phyloP scores from a whole-genome alignment of 2,797 vertebrate genomes.

The Anguilla megastoma region DNA sequence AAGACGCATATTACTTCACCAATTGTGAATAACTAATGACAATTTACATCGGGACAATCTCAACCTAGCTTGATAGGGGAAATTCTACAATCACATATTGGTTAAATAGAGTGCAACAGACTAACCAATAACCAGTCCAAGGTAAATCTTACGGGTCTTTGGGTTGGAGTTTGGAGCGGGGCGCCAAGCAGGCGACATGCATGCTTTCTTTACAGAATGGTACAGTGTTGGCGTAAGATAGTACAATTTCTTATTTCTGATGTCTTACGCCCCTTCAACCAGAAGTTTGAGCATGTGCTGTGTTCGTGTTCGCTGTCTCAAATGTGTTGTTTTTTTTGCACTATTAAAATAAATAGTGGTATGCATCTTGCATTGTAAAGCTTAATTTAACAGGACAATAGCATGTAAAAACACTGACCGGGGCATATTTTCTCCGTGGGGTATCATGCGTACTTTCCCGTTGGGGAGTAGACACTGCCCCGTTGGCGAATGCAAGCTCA shows the following conservation, averaged over 20 bases:
- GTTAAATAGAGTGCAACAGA: not conserved
- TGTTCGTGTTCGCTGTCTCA: not conserved
- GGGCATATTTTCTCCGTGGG: not conserved
- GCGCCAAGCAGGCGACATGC: not conserved
- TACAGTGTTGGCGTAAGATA: not conserved
- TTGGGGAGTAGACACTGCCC: not conserved
- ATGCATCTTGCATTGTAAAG: not conserved
- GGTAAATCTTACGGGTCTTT: not conserved
- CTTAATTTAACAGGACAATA: not conserved
- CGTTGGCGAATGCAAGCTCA: conserved; percentile 18
- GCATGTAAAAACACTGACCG: not conserved
- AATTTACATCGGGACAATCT: conserved; percentile 23
- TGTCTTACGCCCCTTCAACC: not conserved
- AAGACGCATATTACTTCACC: not conserved
- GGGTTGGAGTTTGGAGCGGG: not conserved
- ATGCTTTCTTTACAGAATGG: not conserved
- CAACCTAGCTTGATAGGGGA: conserved; percentile 36
- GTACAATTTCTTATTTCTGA: not conserved
- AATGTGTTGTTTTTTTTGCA: not conserved
- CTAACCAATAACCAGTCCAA: conserved; percentile 5
- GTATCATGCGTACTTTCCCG: not conserved
- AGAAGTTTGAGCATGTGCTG: not conserved
- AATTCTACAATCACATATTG: not conserved
- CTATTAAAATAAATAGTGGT: not conserved
- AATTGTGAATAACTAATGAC: not conserved